Evolutionary conservation across 2,113 vertebrate species (phyloP), one percentile per base, ranked within the genome.

Genomic region (Eclectus roratus): DNA sequence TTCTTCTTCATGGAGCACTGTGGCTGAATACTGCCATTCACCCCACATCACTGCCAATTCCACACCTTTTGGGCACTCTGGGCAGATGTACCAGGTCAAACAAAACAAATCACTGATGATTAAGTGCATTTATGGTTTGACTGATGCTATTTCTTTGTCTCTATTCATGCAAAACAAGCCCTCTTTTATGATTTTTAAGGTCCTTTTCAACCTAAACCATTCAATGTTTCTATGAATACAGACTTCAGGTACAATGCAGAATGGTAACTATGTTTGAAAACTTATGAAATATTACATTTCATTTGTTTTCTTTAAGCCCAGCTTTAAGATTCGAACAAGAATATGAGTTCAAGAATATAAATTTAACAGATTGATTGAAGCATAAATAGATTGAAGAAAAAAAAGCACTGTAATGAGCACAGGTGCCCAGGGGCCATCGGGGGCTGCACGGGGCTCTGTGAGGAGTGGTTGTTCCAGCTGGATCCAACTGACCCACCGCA

Each of bases 401-500:
- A 66, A 72, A 52, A 21, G 0, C 2, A 9, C 12, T 76, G 24
- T 31, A 49, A 7, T 0, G 6, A 2, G 3, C 39, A 3, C 13
- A 5, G 9, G 9, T 35, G 1, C 7, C 29, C 17, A 17, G 11
- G 39, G 1, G 0, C 5, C 37, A 10, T 16, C 20, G 7, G 7
- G 16, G 7, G 10, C 9, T 53, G 3, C 12, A 3, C 17, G 0
- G 1, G 8, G 9, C 10, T 17, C 19, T 41, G 20, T 27, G 8
- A 28, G 11, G 11, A 16, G 21, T 1, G 3, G 6, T 0, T 0
- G 13, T 55, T 66, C 50, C 52, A 66, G 17, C 9, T 0, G 0
- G 33, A 16, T 33, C 55, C 25, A 20, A 5, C 2, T 0, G 0
- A 25, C n/a, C 11, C 31, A n/a, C 3, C 0, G 1, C 61, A 58